Evolutionary conservation across 2,888 invertebrate genomes (phyloP).

Genomic region (Octonoba sinensis): DNA sequence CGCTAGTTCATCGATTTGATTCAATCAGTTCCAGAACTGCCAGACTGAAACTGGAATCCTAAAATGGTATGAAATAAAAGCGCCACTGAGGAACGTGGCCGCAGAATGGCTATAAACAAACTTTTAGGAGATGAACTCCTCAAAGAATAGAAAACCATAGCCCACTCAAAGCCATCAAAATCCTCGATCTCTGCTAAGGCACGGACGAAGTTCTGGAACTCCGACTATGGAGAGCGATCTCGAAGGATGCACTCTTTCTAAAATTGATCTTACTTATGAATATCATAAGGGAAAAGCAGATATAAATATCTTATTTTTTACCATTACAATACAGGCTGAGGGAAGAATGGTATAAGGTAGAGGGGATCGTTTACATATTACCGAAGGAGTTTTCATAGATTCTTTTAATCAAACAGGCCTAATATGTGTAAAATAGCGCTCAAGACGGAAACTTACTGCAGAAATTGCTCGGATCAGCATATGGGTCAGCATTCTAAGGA

Average conservation of each 20-base stretch:
- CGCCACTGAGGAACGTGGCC: slow-evolving; percentile 36
- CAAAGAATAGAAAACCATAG: slow-evolving; percentile 43
- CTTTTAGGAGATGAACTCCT: slow-evolving; percentile 54
- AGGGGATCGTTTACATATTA: not conserved
- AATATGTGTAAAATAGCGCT: no score
- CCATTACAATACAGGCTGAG: not conserved
- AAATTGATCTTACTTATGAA: slow-evolving; percentile 48
- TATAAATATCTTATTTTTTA: not conserved
- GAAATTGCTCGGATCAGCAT: no score
- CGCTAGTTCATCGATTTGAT: slow-evolving; percentile 40
- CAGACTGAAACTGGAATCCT: slow-evolving; percentile 10
- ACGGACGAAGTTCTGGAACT: slow-evolving; percentile 20
- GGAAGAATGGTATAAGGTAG: not conserved
- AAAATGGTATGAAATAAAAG: slow-evolving; percentile 34
- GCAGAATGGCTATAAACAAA: slow-evolving; percentile 40
- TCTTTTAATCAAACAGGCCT: no score
- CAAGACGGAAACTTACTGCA: no score
- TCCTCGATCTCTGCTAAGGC: slow-evolving; percentile 19
- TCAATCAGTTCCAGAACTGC: slow-evolving; percentile 36
- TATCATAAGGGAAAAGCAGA: not conserved
- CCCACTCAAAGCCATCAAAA: slow-evolving; percentile 53
- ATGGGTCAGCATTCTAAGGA: no score
- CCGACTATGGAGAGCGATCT: not conserved
- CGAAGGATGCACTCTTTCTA: slow-evolving; percentile 22
- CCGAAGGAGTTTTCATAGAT: not conserved